Evolutionary conservation across 2,797 vertebrate species (phyloP), one percentile per base, ranked within the genome.

Genomic region (Cygnus olor): DNA sequence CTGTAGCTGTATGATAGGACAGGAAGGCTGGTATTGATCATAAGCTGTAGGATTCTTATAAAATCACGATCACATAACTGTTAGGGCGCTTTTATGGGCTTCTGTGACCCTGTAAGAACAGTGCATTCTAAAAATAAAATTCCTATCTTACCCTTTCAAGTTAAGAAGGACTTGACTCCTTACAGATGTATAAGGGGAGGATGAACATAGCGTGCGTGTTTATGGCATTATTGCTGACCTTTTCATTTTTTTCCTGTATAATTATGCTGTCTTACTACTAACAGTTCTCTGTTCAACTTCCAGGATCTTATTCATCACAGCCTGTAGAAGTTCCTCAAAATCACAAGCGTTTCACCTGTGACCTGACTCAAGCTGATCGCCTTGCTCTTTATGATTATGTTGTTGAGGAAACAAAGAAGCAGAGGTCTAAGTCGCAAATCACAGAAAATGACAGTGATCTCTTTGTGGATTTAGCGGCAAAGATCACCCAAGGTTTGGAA

Each of bases 391-490:
- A 99, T 47, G 97, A 99, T 96, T 98, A 99, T 3, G 98, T 99
- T 93, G 95, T 98, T 34, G 88, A 97, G 10, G 98, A 98, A 81
- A 96, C 98, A 32, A 97, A 94, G 96, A 98, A 98, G 47, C 98
- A 98, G 95, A 98, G 92, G 38, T 98, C 98, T 14, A 94, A 88
- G 66, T 96, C 98, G 2, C 97, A 98, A 4, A 83, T 96, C 32
- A 89, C 88, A 1, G 98, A 98, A 95, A 99, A 98, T 15, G 99
- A 99, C 14, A 98, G 97, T 5, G 99, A 99, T 88, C 98, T 99
- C 64, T 99, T 99, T 28, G 98, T 99, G 78, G 99, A 99, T 95
- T 96, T 99, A 97, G 99, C 99, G 90, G 99, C 99, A 5, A 99
- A 99, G 97, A 98, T 99, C 57, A 99, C 98, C 56, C 99, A 98